Conservation (phyloP, 2,113 vertebrate species). For the Psittacula cyanocephala region DNA sequence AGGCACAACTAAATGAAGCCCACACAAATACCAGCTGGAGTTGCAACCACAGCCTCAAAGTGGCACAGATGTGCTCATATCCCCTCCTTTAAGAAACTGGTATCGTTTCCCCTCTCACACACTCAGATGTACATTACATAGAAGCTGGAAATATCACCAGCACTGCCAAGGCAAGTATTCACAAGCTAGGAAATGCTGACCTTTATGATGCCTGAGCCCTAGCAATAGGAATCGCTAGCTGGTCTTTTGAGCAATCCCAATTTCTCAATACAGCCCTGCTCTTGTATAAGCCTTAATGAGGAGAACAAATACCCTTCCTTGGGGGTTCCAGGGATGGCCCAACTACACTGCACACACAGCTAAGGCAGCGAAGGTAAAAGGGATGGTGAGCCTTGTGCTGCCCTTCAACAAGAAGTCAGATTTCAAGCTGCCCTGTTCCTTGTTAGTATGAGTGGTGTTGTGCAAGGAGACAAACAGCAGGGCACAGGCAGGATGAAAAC, state of each 20-base stretch:
- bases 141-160: not conserved
- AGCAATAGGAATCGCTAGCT: not conserved
- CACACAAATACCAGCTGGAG: not conserved
- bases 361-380: not conserved
- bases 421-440: not conserved
- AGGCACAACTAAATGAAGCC: not conserved
- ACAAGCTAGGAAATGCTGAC: not conserved
- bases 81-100: not conserved
- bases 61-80: not conserved
- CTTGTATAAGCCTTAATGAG: not conserved
- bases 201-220: not conserved
- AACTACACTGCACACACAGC: not conserved
- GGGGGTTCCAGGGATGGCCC: fast-evolving
- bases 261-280: not conserved
- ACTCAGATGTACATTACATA: not conserved
- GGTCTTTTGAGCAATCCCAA: not conserved
- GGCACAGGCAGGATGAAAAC: not conserved
- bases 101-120: not conserved
- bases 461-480: not conserved
- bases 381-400: not conserved
- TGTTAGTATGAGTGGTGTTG: fast-evolving
- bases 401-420: not conserved
- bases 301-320: not conserved
- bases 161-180: not conserved
- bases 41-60: not conserved